phyloP scores from a whole-genome alignment of 1,140 invertebrate genomes.

The Leptopilina clavipes region DNA sequence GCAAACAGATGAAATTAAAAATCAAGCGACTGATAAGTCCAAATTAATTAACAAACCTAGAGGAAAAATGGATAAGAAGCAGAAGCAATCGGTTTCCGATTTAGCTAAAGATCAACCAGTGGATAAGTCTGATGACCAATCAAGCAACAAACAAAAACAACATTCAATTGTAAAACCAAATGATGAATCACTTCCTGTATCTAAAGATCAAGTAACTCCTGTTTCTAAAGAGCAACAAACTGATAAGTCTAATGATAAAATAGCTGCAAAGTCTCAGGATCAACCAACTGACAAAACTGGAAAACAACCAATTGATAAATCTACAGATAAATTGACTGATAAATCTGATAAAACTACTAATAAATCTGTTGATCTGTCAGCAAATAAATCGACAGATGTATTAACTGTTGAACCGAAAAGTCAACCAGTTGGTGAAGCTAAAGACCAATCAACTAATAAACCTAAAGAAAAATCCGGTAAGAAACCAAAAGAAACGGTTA shows the following conservation, averaged over 20 bases:
- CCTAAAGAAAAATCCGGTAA: background rate
- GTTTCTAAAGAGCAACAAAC: too few species aligned
- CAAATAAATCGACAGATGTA: background rate
- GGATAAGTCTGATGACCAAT: background rate
- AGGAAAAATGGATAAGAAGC: too few species aligned
- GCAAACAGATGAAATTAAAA: background rate
- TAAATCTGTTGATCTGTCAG: background rate
- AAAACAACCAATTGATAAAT: background rate
- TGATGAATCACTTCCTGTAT: background rate
- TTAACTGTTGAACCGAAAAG: background rate
- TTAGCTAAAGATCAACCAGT: slow-evolving; percentile 8
- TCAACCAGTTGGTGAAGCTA: background rate
- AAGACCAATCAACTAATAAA: too few species aligned
- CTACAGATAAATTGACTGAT: background rate
- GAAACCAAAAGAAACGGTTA: background rate
- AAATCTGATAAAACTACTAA: background rate
- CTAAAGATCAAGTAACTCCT: background rate
- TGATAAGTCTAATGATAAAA: too few species aligned
- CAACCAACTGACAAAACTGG: slow-evolving; percentile 18
- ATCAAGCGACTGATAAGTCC: too few species aligned
- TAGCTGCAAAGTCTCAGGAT: background rate
- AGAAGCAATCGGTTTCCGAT: background rate
- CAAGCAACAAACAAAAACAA: background rate
- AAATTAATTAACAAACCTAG: too few species aligned
- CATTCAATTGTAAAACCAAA: background rate